phyloP scores from a whole-genome alignment of 2,797 vertebrate genomes.

The Harpagifer antarcticus region DNA sequence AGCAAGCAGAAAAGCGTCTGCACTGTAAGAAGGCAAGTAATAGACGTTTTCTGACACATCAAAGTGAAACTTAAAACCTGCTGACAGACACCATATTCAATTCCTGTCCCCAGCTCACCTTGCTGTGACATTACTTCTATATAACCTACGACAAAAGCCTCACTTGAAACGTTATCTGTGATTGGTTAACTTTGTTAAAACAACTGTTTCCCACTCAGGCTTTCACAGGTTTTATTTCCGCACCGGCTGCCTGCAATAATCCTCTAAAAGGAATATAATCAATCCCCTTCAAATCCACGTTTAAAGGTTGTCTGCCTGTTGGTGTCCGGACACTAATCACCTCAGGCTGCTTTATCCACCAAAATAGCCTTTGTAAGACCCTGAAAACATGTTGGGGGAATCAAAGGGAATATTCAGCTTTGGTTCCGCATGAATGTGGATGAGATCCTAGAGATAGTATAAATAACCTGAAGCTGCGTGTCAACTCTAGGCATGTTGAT shows the following conservation, averaged over 20 bases:
- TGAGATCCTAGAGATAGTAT: neutral
- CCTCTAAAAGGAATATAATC: constrained; percentile 63
- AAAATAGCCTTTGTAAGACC: constrained; percentile 28
- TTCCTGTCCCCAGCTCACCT: constrained; percentile 73
- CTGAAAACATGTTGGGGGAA: constrained; percentile 8
- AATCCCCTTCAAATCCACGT: constrained; percentile 58
- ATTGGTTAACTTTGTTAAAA: constrained; percentile 52
- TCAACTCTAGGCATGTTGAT: neutral
- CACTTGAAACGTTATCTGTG: constrained; percentile 12
- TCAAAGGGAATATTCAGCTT: neutral
- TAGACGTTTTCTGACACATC: too few species aligned
- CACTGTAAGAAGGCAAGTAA: too few species aligned
- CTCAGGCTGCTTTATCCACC: constrained; percentile 30
- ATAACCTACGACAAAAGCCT: constrained; percentile 24
- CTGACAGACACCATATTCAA: neutral
- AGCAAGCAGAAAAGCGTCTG: too few species aligned
- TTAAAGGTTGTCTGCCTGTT: constrained; percentile 46
- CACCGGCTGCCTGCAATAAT: constrained; percentile 67
- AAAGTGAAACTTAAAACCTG: constrained; percentile 82
- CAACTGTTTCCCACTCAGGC: constrained; percentile 48
- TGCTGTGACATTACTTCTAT: constrained; percentile 65
- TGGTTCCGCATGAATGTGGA: constrained; percentile 1
- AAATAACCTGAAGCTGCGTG: constrained; percentile 21
- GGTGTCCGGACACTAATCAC: constrained; percentile 48
- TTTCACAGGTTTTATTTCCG: constrained; percentile 58